phyloP scores from a whole-genome alignment of 2,888 invertebrate genomes.

The Andrena chrysosceles region DNA sequence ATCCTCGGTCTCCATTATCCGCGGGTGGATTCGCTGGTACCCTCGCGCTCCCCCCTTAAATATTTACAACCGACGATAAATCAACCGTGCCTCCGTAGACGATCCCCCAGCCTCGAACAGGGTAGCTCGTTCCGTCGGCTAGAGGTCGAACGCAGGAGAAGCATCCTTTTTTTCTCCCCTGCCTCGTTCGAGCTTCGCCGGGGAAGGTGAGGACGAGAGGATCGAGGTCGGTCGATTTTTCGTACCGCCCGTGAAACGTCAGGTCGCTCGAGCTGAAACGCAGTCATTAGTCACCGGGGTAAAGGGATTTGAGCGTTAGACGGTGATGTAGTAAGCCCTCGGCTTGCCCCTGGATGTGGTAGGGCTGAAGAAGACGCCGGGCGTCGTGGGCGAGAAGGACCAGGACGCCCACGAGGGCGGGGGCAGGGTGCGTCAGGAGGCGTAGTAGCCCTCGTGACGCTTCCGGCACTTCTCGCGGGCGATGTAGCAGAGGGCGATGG shows the following conservation, averaged over 20 bases:
- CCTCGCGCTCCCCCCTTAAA: background rate
- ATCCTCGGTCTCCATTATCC: background rate
- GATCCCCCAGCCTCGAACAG: background rate
- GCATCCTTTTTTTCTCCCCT: no score
- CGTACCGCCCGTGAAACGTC: constrained; percentile 24
- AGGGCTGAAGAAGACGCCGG: constrained; percentile 79
- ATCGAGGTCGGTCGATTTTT: constrained; percentile 32
- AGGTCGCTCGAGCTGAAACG: constrained; percentile 27
- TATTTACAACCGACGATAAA: constrained; percentile 18
- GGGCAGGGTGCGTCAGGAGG: constrained; percentile 79
- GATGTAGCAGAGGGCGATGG: constrained; percentile 93
- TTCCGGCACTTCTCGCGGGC: constrained; percentile 93
- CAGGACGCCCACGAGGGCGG: constrained; percentile 79
- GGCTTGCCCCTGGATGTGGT: constrained; percentile 79
- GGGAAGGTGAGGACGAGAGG: background rate
- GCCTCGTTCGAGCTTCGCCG: background rate
- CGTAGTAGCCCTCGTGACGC: constrained; percentile 86
- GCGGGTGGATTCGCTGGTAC: background rate
- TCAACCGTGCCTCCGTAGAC: background rate
- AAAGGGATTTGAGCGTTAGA: constrained; percentile 56
- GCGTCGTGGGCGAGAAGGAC: constrained; percentile 75
- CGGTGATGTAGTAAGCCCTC: constrained; percentile 80
- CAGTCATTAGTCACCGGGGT: constrained; percentile 28
- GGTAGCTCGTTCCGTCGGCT: background rate
- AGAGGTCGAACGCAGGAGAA: no score